A percentile compares a stretch with the other conserved stretches of the same genome.
Evolutionary conservation across 2,888 invertebrate species (phyloP).

Genomic region (Ganaspis brasiliensis): DNA sequence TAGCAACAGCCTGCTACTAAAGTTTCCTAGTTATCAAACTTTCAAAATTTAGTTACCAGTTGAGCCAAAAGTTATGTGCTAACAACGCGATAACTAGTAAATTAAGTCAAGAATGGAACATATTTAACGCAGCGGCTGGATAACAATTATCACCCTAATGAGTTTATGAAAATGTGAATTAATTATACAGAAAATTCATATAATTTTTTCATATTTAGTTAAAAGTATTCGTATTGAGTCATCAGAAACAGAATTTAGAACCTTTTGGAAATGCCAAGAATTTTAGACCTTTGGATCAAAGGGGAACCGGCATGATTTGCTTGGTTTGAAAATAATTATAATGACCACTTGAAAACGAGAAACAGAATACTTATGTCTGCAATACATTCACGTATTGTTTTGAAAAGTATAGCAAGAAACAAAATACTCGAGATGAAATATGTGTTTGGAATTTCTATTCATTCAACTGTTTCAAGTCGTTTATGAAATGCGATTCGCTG

Average conservation of each 20-base stretch:
- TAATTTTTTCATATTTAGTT: too few relatives aligned
- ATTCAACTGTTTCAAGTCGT: constrained; percentile 33
- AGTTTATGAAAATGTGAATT: neutral
- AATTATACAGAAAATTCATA: neutral
- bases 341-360: neutral
- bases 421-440: constrained; percentile 11
- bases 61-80: neutral
- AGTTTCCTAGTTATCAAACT: constrained; percentile 7
- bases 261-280: too few relatives aligned
- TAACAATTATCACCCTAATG: neutral
- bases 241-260: too few relatives aligned
- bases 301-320: neutral
- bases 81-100: neutral
- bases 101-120: neutral
- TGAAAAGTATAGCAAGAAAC: constrained; percentile 2
- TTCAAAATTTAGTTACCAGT: constrained; percentile 15
- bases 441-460: constrained; percentile 33
- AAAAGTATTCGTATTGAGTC: too few relatives aligned
- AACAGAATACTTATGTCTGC: neutral
- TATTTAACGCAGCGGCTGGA: neutral
- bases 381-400: neutral
- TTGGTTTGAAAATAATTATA: neutral
- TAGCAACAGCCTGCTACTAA: neutral
- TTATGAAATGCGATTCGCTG: constrained; percentile 33
- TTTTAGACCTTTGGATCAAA: neutral